Evolutionary conservation across 2,888 invertebrate genomes (phyloP).

Genomic region (Mongoloraphidia duomilia): DNA sequence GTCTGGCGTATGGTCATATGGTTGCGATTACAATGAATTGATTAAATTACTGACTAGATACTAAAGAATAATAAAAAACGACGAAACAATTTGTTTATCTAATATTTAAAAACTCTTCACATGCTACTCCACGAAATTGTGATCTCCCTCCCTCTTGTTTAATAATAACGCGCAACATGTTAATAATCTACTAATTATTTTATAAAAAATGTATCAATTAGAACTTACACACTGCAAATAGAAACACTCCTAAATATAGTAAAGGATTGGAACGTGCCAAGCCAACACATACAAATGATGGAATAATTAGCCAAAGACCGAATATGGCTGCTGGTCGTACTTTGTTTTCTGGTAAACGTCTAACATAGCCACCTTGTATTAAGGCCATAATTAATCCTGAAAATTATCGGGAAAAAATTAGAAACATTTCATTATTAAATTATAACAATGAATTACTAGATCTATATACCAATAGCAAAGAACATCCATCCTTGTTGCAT

Average conservation of each 20-base stretch:
- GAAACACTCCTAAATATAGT: constrained; percentile 68
- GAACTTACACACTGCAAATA: constrained; percentile 81
- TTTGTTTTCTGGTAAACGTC: constrained; percentile 57
- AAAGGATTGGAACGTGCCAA: constrained; percentile 43
- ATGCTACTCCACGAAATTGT: no score
- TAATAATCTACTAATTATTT: no score
- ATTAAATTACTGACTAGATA: neutral
- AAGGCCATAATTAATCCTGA: constrained; percentile 71
- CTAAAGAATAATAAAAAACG: neutral
- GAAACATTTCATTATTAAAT: neutral
- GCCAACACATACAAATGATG: constrained; percentile 75
- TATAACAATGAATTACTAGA: neutral
- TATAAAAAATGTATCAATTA: no score
- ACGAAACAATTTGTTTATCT: no score
- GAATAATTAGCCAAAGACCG: constrained; percentile 72
- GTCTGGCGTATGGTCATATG: no score
- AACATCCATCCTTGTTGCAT: constrained; percentile 99
- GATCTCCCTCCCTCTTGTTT: no score
- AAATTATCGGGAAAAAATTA: constrained; percentile 6
- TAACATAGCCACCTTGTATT: constrained; percentile 78
- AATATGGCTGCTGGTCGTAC: constrained; percentile 55
- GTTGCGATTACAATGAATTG: no score
- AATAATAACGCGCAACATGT: no score
- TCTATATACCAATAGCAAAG: constrained; percentile 61
- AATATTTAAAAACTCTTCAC: no score